Conservation (phyloP, 2,797 vertebrate species). For the Scolopax bukidnonensis region DNA sequence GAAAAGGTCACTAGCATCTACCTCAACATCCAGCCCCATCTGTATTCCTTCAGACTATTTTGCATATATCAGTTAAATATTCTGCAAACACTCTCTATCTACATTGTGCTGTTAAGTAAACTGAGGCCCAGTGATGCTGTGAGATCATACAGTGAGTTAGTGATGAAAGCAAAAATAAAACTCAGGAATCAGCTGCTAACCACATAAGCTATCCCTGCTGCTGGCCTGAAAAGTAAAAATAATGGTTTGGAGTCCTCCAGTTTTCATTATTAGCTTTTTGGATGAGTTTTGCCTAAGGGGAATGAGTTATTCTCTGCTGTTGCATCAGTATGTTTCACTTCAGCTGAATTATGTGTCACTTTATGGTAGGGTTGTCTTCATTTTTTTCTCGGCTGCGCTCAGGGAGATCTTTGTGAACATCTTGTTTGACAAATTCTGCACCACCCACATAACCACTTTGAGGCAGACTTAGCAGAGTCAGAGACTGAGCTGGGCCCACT, state of each 20-base stretch:
- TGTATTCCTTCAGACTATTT: background rate
- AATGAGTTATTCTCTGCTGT: conserved; percentile 49
- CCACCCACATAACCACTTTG: conserved; percentile 59
- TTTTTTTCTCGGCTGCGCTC: conserved; percentile 23
- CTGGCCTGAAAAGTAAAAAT: conserved; percentile 58
- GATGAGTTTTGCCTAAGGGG: conserved; percentile 68
- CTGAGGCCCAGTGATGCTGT: background rate
- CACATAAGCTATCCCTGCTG: conserved; percentile 44
- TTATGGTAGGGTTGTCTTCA: conserved; percentile 55
- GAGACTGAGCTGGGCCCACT: background rate
- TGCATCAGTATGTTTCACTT: conserved; percentile 53
- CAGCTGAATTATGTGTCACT: conserved; percentile 63
- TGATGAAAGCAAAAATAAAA: conserved; percentile 36
- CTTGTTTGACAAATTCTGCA: conserved; percentile 66
- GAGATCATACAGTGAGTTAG: background rate
- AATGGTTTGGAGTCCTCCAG: conserved; percentile 58
- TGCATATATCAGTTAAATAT: background rate
- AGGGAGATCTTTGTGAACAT: conserved; percentile 61
- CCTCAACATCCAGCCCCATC: background rate
- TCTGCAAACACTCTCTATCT: background rate
- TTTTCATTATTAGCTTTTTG: conserved; percentile 69
- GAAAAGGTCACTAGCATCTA: background rate
- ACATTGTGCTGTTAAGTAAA: background rate
- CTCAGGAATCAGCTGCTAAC: conserved; percentile 50
- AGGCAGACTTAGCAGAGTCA: conserved; percentile 27